These are phyloP conservation scores for Holcopasites calliopsidis DNA, from an alignment of 1,140 invertebrate genomes.

Conservation along the genomic window DNA sequence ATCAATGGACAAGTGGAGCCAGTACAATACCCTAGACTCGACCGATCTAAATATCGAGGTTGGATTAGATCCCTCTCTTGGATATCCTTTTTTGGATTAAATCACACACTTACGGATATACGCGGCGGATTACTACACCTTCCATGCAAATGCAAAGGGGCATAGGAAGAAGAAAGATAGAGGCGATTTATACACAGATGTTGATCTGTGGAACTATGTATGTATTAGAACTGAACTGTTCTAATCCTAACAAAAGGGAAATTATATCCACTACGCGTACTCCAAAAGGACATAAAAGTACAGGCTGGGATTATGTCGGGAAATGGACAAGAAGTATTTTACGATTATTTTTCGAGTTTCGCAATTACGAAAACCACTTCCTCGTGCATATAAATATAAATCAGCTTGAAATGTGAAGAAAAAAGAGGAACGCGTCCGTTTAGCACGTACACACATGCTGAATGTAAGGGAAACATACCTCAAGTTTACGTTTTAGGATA, in stretches of 20 bases:
- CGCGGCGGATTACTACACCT: not conserved
- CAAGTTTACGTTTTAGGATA: not conserved
- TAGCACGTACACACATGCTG: not conserved
- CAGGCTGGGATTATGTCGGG: no score
- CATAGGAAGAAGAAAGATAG: not conserved
- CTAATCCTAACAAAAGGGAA: not conserved
- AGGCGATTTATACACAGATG: not conserved
- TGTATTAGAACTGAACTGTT: no score
- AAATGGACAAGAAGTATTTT: not conserved
- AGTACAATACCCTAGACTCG: not conserved
- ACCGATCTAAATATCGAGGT: conserved; percentile 7
- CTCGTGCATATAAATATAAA: not conserved
- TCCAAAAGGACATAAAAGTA: not conserved
- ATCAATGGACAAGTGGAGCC: no score
- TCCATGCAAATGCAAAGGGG: not conserved
- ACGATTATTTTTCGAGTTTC: not conserved
- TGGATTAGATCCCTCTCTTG: conserved; percentile 26
- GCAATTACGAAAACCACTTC: not conserved
- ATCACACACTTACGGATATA: conserved; percentile 6
- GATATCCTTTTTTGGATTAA: conserved; percentile 10
- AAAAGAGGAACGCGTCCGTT: not conserved
- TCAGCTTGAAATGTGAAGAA: not conserved
- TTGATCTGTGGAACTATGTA: no score
- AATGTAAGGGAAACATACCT: conserved; percentile 30
- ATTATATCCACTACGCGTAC: not conserved